Evolutionary conservation across 2,888 invertebrate genomes (phyloP).

Genomic region (Drosophila mettleri): DNA sequence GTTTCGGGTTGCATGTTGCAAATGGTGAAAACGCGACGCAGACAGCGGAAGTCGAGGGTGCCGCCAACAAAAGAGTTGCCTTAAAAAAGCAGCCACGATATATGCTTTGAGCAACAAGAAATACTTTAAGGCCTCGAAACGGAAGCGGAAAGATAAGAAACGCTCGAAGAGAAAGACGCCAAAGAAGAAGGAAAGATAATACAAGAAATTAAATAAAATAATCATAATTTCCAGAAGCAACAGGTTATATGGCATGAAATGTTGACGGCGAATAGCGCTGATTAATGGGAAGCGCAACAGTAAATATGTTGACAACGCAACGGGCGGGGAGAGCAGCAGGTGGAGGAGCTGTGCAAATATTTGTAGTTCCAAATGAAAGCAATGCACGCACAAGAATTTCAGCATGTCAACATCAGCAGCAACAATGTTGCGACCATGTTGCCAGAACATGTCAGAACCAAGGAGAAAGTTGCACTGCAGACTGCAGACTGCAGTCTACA

Average conservation of each 20-base stretch:
- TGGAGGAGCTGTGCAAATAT: slow-evolving; percentile 66
- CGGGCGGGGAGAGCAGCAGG: not conserved
- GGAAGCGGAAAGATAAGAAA: slow-evolving; percentile 39
- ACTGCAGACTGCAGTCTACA: no score
- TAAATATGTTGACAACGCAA: slow-evolving; percentile 48
- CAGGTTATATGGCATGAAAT: slow-evolving; percentile 44
- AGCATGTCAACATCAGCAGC: slow-evolving; percentile 64
- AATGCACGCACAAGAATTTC: slow-evolving; percentile 76
- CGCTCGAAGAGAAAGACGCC: slow-evolving; percentile 4
- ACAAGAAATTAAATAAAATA: slow-evolving; percentile 19
- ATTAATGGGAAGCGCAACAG: slow-evolving; percentile 70
- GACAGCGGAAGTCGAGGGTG: slow-evolving; percentile 48
- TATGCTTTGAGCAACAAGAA: slow-evolving; percentile 30
- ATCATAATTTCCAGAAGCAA: slow-evolving; percentile 43
- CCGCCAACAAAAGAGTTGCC: slow-evolving; percentile 28
- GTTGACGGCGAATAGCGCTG: slow-evolving; percentile 65
- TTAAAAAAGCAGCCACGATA: slow-evolving; percentile 48
- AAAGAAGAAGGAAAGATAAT: slow-evolving; percentile 12
- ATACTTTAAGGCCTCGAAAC: slow-evolving; percentile 40
- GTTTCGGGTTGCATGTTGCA: slow-evolving; percentile 50
- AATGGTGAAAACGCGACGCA: slow-evolving; percentile 35
- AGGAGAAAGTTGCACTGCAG: slow-evolving; percentile 68
- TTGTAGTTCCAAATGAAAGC: slow-evolving; percentile 77
- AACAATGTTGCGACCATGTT: slow-evolving; percentile 57
- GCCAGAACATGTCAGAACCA: slow-evolving; percentile 66